Percentiles rank a stretch among this genome's conserved stretches.
phyloP scores from a whole-genome alignment of 2,113 vertebrate genomes.

The Cynocephalus volans region DNA sequence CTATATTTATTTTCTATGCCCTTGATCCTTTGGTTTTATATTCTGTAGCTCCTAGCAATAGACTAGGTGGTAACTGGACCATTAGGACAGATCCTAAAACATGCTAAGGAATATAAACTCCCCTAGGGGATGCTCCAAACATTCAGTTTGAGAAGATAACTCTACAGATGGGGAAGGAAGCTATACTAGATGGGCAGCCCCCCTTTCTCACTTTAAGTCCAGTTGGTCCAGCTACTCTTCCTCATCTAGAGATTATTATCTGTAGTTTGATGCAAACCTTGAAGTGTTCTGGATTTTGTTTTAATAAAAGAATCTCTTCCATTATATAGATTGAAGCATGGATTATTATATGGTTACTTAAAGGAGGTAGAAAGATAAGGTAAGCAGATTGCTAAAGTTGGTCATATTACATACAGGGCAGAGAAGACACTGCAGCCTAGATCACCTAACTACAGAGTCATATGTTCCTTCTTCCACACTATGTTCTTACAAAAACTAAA shows the following conservation, averaged over 20 bases:
- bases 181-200: not conserved
- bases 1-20: not conserved
- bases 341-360: not conserved
- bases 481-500: constrained; percentile 15
- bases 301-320: not conserved
- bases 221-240: not conserved
- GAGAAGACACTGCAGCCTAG: not conserved
- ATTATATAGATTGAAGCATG: not conserved
- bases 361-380: constrained; percentile 19
- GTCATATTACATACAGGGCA: not conserved
- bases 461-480: not conserved
- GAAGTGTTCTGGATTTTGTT: constrained; percentile 18
- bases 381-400: constrained; percentile 22
- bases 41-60: constrained; percentile 8
- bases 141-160: constrained; percentile 28
- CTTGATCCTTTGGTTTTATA: not conserved
- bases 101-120: not conserved
- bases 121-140: not conserved
- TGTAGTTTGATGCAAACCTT: constrained; percentile 5
- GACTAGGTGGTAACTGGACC: not conserved
- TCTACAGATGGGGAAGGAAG: not conserved
- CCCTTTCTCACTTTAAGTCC: constrained; percentile 1
- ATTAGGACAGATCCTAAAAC: not conserved
- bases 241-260: not conserved
- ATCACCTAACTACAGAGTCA: not conserved